Percentiles rank a stretch among this genome's conserved stretches.
These are phyloP conservation scores for Acromyrmex echinatior DNA, from an alignment of 1,140 invertebrate species.

Conservation along the genomic window DNA sequence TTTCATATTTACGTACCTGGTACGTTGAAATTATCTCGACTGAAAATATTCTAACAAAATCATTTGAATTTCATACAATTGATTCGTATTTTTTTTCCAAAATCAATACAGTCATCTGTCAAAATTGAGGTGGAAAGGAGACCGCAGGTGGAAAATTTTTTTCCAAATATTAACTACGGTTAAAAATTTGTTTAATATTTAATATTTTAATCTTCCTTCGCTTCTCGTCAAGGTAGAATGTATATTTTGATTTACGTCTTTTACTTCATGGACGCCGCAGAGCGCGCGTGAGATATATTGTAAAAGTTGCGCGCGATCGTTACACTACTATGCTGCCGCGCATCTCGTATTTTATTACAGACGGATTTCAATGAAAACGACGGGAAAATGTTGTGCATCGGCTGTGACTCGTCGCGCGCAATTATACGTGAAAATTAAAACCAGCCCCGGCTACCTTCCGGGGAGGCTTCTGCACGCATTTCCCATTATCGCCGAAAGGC, in stretches of 20 bases:
- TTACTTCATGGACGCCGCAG: conserved; percentile 6
- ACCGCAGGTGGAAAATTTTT: neutral
- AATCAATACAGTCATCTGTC: neutral
- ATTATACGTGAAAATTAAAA: conserved; percentile 64
- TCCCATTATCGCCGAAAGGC: conserved; percentile 32
- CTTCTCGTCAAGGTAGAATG: conserved; percentile 1
- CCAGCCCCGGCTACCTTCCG: neutral
- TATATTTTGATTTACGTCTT: conserved; percentile 51
- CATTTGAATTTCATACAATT: neutral
- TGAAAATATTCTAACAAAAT: neutral
- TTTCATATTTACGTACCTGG: no score
- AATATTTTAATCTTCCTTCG: conserved; percentile 39
- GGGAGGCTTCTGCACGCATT: neutral
- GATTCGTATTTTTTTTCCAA: neutral
- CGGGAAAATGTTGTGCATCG: conserved; percentile 8
- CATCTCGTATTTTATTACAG: conserved; percentile 52
- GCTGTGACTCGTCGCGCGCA: conserved; percentile 17
- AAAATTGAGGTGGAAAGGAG: conserved; percentile 1
- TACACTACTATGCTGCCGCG: neutral
- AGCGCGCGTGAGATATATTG: conserved; percentile 27
- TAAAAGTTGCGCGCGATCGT: conserved; percentile 46
- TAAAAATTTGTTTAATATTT: conserved; percentile 34
- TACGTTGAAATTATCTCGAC: neutral
- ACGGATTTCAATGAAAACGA: conserved; percentile 3
- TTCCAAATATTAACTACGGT: neutral